A percentile compares a stretch with the other conserved stretches of the same genome.
Evolutionary conservation across 2,888 invertebrate species (phyloP).

Genomic region (Marronus borbonicus): DNA sequence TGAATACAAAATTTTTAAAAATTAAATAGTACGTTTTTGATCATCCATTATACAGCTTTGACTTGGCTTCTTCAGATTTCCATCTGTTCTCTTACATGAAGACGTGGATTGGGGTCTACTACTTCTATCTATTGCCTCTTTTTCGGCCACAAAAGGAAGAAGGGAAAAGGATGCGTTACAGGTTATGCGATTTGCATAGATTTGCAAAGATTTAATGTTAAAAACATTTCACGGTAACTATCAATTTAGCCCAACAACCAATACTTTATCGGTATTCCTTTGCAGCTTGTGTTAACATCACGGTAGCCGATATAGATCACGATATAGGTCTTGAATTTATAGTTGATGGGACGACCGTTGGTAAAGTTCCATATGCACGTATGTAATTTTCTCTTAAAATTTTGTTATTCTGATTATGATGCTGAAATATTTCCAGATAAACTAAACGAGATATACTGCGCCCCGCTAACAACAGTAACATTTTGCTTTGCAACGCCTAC

Average conservation of each 20-base stretch:
- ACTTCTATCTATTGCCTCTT: too few species aligned
- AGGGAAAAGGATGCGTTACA: too few species aligned
- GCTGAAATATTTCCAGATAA: not conserved
- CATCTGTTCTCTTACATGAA: too few species aligned
- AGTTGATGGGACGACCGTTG: not conserved
- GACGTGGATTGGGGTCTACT: too few species aligned
- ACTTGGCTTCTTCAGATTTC: too few species aligned
- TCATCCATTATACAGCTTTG: too few species aligned
- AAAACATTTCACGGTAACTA: not conserved
- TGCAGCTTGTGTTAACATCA: not conserved
- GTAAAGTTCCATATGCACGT: not conserved
- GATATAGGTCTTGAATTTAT: not conserved
- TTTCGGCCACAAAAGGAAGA: too few species aligned
- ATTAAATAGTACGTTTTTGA: too few species aligned
- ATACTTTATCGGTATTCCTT: not conserved
- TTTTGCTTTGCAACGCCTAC: not conserved
- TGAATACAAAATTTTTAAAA: too few species aligned
- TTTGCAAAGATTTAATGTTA: too few species aligned
- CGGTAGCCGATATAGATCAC: not conserved
- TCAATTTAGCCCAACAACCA: not conserved
- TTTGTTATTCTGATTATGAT: not conserved
- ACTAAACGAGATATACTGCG: not conserved
- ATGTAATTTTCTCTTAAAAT: not conserved
- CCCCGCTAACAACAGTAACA: conserved; percentile 11
- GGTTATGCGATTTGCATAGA: too few species aligned